Evolutionary conservation across 2,113 vertebrate genomes (phyloP), one percentile per base, ranked within the genome.

Genomic region (Dromaius novaehollandiae): DNA sequence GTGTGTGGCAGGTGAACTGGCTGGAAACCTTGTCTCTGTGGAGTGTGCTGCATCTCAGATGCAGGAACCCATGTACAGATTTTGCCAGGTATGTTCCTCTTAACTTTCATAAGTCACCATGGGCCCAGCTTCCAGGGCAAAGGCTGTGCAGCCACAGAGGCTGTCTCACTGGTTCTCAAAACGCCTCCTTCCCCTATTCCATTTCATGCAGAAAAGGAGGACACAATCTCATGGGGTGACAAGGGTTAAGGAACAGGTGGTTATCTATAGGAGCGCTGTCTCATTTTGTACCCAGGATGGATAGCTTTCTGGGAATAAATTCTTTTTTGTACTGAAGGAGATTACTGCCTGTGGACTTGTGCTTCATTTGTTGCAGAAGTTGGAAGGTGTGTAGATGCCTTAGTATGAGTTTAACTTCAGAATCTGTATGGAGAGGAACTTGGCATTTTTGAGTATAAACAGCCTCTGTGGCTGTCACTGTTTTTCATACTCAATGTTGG

Each of bases 221-320:
- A 50, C 68, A 42, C 21, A 7, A 32, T 53, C 46, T 21, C 0
- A 0, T 91, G 74, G 88, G 53, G 82, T 50, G 2, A 22, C 58
- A 61, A 36, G 96, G 87, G 91, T 95, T 93, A 95, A 97, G 84
- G 95, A 93, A 19, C 91, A 95, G 91, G 95, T 96, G 94, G 51
- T 63, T 30, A 6, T 32, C 34, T 95, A 6, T 7, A 3, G 86
- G 65, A 40, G 64, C 82, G 86, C 89, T 55, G 81, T 65, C 92
- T 95, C 84, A 50, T 82, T 91, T 22, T 0, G 46, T 69, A 78
- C 89, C 15, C 93, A 96, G 95, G 91, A 94, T 96, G 95, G 91
- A 95, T 73, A 16, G 44, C 75, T 93, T 96, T 89, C 94, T 95
- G 89, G 84, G 95, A 89, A 94, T 75, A 79, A 19, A 75, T 86